Evolutionary conservation across 1,140 invertebrate genomes (phyloP), one percentile per base, ranked within the genome.

Genomic region (Bombus cullumanus): DNA sequence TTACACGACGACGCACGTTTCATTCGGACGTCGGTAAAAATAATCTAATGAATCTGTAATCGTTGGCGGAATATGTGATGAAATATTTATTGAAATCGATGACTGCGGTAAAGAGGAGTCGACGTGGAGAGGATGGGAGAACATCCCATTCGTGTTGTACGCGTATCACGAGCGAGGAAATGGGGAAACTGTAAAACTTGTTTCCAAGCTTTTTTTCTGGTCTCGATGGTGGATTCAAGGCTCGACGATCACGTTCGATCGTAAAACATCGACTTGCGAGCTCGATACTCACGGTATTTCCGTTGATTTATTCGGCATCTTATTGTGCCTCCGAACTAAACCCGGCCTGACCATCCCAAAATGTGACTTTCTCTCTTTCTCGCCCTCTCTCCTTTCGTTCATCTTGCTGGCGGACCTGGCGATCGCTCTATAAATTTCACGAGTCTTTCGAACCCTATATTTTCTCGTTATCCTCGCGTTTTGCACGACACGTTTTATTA

Each of bases 401-500:
- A 3, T 25, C 77, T 80, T 22, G 53, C 37, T 57, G 78, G 47
- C 22, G 41, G 69, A 39, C 53, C 6, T 89, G 84, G 75, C 89
- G 89, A 90, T 90, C 89, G 89, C 88, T 90, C 89, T 90, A 90
- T 90, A 90, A 90, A 91, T 91, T 91, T 91, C 89, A 91, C 89
- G 77, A 90, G 89, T 90, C 89, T 90, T 86, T 90, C 89, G 83
- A 91, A 90, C 90, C 90, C 90, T 91, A 91, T 91, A 91, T 91
- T 91, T 91, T 91, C 90, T 91, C 90, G 90, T 91, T 91, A 91
- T 91, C 90, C 90, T 91, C 90, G 90, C 90, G 85, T 91, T 91
- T 91, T 90, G 90, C 90, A 90, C 90, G 90, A 91, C 90, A 91
- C 90, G 89, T 91, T 91, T 91, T 91, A 91, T 91, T 91, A 91